phyloP scores from a whole-genome alignment of 1,140 invertebrate species.

The Zophobas morio region DNA sequence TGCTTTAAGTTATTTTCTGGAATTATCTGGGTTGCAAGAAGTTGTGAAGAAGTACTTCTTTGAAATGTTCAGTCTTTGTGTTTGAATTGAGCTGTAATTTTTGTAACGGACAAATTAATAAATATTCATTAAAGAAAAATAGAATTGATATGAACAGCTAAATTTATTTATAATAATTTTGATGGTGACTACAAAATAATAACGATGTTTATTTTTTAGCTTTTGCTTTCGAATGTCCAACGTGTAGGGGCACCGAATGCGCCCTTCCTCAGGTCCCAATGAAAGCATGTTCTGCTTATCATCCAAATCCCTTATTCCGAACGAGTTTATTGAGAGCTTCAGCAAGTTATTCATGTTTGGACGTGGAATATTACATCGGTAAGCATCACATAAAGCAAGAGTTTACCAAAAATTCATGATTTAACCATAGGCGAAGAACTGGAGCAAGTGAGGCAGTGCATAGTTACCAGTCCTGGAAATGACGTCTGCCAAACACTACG shows the following conservation, averaged over 20 bases:
- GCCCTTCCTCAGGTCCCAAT: not conserved
- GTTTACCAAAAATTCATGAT: too few species aligned
- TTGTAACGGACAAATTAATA: too few species aligned
- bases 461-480: not conserved
- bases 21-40: too few species aligned
- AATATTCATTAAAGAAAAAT: too few species aligned
- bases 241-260: constrained; percentile 1
- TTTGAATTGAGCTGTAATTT: too few species aligned
- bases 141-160: too few species aligned
- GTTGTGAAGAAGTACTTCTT: too few species aligned
- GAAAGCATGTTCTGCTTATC: not conserved
- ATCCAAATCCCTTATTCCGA: not conserved
- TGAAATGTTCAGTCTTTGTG: too few species aligned
- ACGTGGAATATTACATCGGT: constrained; percentile 15
- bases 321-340: not conserved
- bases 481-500: not conserved
- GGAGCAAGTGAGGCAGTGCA: constrained; percentile 22
- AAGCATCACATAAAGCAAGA: not conserved
- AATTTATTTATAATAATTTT: not conserved
- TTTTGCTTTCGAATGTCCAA: constrained; percentile 21
- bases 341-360: not conserved
- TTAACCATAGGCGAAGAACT: not conserved
- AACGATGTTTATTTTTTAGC: constrained; percentile 4
- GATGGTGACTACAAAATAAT: not conserved
- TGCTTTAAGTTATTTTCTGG: too few species aligned